Base-by-base conservation (phyloP, 2,888 invertebrate species). In the Teleiodes luculella region DNA sequence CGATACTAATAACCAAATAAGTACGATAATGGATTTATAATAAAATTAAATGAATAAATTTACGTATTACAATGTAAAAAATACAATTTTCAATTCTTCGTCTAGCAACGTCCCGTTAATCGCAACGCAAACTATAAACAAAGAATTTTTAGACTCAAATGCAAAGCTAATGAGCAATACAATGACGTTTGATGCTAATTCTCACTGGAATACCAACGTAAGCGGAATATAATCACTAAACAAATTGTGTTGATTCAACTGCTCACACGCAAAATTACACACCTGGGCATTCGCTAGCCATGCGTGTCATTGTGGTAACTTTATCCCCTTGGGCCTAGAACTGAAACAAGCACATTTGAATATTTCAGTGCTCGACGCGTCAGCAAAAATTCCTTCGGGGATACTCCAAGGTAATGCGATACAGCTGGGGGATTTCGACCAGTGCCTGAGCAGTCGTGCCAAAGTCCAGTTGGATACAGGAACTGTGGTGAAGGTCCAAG, bases 401-500 rank as follows among this genome's bases (percentile, higher is more conserved):
- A 73, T 94, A 52, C 83, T 94, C 41, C 92, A 92, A 66, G 94
- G 94, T 60, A 94, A 94, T 74, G 91, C 93, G 47, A 93, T 94
- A 73, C 94, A 94, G 74, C 80, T 94, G 14, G 94, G 94, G 11
- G 94, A 94, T 81, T 94, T 92, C 68, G 93, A 93, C 78, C 91
- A 93, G 78, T 94, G 94, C 67, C 81, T 93, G 57, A 90, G 82
- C 46, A 91, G 92, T 13, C 87, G 91, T 18, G 92, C 93, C 0
- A 91, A 92, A 60, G 87, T 92, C 5, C 90, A 92, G 65, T 76
- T 93, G 58, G 90, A 90, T 47, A 84, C 86, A n/a, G 90, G 90
- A 20, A 91, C 90, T 55, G 86, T 92, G 24, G 91, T 93, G 7
- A 91, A 88, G 70, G 45, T 45, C 52, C 91, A 92, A 61, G 94